A percentile compares a stretch with the other conserved stretches of the same genome.
Conservation (phyloP, 2,888 invertebrate genomes). For the Brassicogethes aeneus region DNA sequence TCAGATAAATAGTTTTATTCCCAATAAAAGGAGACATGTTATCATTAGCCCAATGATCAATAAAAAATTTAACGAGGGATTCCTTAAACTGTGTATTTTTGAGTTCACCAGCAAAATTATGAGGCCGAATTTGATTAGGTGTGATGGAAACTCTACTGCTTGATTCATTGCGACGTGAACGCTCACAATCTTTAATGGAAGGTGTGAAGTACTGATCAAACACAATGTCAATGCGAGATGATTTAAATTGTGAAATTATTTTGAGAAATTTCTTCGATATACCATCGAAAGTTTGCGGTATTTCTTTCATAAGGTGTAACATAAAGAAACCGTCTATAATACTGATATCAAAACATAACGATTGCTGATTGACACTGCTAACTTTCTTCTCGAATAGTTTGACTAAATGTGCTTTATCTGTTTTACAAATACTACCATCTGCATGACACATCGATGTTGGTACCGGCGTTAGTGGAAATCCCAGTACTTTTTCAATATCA, state of each 20-base stretch:
- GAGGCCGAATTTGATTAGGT: conserved; percentile 22
- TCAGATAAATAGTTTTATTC: conserved; percentile 17
- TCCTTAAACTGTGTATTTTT: conserved; percentile 23
- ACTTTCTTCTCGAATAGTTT: conserved; percentile 17
- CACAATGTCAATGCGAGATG: conserved; percentile 15
- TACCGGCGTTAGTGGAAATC: conserved; percentile 24
- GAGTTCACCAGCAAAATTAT: conserved; percentile 20
- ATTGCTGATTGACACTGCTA: conserved; percentile 7
- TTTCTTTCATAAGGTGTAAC: conserved; percentile 22
- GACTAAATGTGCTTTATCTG: conserved; percentile 21
- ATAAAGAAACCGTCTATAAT: conserved; percentile 29
- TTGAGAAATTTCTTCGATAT: conserved; percentile 24
- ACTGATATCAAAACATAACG: conserved; percentile 18
- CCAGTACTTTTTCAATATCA: conserved; percentile 16
- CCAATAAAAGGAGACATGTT: conserved; percentile 24
- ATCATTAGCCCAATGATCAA: conserved; percentile 23
- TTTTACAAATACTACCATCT: conserved; percentile 18
- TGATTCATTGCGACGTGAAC: conserved; percentile 15
- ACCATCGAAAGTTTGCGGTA: conserved; percentile 24
- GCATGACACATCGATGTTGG: conserved; percentile 24
- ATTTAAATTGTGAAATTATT: conserved; percentile 11
- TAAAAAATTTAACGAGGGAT: conserved; percentile 22
- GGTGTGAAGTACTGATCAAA: conserved; percentile 19
- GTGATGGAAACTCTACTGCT: conserved; percentile 19
- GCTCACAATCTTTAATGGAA: conserved; percentile 21